Conservation (phyloP, 1,140 invertebrate genomes). For the Daktulosphaira vitifoliae region DNA sequence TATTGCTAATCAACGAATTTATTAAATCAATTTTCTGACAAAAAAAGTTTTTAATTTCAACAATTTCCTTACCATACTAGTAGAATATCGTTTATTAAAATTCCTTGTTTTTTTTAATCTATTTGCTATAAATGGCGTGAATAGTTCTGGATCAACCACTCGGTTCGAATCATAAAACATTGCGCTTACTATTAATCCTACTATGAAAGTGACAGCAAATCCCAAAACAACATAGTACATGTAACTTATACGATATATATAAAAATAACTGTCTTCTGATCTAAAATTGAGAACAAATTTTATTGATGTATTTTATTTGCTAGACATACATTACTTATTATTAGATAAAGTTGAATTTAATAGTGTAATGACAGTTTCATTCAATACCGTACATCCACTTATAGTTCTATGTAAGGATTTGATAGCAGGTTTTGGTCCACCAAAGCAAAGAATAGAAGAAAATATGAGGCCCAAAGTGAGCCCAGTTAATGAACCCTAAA, state of each 20-base stretch:
- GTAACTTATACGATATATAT: conserved; percentile 72
- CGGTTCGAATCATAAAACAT: conserved; percentile 38
- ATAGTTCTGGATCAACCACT: conserved; percentile 50
- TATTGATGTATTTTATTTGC: too few relatives aligned
- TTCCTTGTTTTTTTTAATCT: conserved; percentile 22
- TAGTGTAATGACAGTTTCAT: neutral
- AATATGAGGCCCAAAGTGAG: conserved; percentile 56
- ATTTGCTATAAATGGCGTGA: conserved; percentile 53
- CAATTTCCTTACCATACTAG: neutral
- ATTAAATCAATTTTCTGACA: too few relatives aligned
- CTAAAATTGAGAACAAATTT: neutral
- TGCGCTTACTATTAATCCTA: conserved; percentile 56
- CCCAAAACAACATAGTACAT: conserved; percentile 74
- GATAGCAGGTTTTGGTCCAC: conserved; percentile 58
- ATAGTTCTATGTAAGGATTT: conserved; percentile 28
- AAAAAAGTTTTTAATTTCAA: too few relatives aligned
- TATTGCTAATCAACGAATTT: too few relatives aligned
- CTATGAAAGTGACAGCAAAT: conserved; percentile 53
- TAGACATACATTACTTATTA: neutral
- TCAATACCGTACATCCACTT: neutral
- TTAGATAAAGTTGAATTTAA: neutral
- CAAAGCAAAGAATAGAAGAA: conserved; percentile 78
- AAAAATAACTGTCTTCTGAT: conserved; percentile 48
- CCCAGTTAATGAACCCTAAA: conserved; percentile 58
- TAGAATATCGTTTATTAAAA: neutral